phyloP scores from a whole-genome alignment of 2,888 invertebrate genomes.

The Rapana venosa region DNA sequence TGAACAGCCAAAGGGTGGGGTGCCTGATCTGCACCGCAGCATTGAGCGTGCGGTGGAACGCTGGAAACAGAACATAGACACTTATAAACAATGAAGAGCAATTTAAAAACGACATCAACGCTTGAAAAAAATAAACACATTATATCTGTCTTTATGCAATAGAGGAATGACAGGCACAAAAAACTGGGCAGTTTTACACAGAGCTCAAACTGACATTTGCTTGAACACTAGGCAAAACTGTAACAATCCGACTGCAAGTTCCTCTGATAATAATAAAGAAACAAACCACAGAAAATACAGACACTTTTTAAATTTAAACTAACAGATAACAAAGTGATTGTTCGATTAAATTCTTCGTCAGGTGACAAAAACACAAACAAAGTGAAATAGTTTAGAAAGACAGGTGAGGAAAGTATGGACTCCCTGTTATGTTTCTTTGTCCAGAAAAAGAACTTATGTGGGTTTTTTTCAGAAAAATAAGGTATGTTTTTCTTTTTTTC shows the following conservation, averaged over 20 bases:
- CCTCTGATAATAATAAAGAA: conserved; percentile 10
- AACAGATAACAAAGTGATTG: neutral
- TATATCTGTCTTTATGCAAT: conserved; percentile 10
- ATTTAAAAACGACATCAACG: conserved; percentile 10
- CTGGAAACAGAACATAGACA: conserved; percentile 1
- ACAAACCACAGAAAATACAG: neutral
- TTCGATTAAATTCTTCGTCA: neutral
- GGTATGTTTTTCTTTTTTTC: too few species aligned
- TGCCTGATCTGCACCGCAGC: neutral
- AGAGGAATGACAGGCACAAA: conserved; percentile 1
- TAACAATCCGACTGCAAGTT: neutral
- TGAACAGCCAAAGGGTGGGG: conserved; percentile 33
- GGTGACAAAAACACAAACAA: conserved; percentile 1
- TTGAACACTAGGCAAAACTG: conserved; percentile 6
- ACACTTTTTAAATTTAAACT: neutral
- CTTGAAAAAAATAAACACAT: neutral
- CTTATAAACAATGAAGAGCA: conserved; percentile 2
- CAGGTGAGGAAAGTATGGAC: neutral
- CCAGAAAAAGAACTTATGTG: neutral
- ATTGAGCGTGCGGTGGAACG: neutral
- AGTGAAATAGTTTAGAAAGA: conserved; percentile 4
- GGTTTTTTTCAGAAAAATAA: too few species aligned
- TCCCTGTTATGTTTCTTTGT: neutral
- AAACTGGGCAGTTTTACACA: neutral
- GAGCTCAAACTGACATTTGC: conserved; percentile 5